Evolutionary conservation across 2,888 invertebrate species (phyloP).

Genomic region (Neocrepidodera transversa): DNA sequence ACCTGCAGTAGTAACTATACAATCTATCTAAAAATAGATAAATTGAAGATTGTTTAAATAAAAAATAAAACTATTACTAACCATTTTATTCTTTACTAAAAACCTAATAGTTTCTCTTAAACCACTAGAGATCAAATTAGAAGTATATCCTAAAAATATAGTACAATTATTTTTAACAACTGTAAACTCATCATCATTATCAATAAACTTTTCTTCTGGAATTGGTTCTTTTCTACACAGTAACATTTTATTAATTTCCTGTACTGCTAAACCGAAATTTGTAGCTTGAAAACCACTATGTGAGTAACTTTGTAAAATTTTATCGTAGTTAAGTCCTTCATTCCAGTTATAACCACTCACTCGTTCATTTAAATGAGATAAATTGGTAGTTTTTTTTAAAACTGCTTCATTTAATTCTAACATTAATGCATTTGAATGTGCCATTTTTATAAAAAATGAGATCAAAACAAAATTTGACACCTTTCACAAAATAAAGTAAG

Average conservation of each 20-base stretch:
- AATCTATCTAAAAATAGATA: constrained; percentile 74
- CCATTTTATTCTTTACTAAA: constrained; percentile 69
- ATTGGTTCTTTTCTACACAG: constrained; percentile 75
- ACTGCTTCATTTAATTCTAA: constrained; percentile 46
- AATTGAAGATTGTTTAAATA: neutral
- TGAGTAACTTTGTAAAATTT: constrained; percentile 79
- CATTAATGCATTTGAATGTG: constrained; percentile 27
- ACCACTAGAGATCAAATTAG: constrained; percentile 96
- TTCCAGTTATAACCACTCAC: constrained; percentile 95
- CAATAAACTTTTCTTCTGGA: constrained; percentile 69
- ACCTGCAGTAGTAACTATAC: constrained; percentile 96
- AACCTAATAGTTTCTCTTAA: constrained; percentile 90
- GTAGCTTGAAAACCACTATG: constrained; percentile 97
- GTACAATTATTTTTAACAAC: constrained; percentile 83
- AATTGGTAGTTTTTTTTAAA: constrained; percentile 52
- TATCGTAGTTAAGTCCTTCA: constrained; percentile 83
- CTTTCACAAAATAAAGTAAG: neutral
- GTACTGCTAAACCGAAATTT: constrained; percentile 88
- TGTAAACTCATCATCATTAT: constrained; percentile 83
- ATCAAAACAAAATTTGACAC: neutral
- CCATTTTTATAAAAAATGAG: constrained; percentile 23
- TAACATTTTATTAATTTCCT: constrained; percentile 93
- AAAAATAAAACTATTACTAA: constrained; percentile 45
- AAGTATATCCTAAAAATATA: constrained; percentile 87
- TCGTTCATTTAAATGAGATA: constrained; percentile 55